These are phyloP conservation scores for Petaurus breviceps DNA, from an alignment of 2,113 vertebrate genomes.

Conservation along the genomic window DNA sequence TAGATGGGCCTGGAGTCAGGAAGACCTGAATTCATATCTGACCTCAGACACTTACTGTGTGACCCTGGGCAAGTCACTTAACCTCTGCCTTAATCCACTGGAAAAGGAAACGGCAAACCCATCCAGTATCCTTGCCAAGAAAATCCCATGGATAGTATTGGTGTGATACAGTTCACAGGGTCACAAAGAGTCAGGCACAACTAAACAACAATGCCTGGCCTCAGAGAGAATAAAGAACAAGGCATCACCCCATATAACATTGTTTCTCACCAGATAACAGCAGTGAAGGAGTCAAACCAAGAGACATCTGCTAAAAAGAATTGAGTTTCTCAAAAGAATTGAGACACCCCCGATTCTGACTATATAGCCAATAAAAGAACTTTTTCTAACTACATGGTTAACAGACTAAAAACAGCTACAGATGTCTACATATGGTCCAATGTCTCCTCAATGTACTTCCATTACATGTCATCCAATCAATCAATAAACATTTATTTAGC, in stretches of 20 bases:
- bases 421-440: too few relatives aligned
- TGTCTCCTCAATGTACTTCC: too few relatives aligned
- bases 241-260: neutral
- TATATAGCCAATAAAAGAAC: too few relatives aligned
- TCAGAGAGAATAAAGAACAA: neutral
- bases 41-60: neutral
- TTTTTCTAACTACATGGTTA: too few relatives aligned
- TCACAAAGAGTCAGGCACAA: neutral
- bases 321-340: too few relatives aligned
- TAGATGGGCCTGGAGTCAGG: neutral
- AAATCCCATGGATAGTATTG: neutral
- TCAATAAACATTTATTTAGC: too few relatives aligned
- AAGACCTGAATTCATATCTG: neutral
- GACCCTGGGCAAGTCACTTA: neutral
- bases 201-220: neutral
- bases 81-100: neutral
- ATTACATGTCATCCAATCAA: too few relatives aligned
- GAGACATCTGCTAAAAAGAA: too few relatives aligned
- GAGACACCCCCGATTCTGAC: too few relatives aligned
- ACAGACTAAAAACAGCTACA: too few relatives aligned
- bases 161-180: neutral
- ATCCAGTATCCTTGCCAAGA: neutral
- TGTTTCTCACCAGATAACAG: too few relatives aligned
- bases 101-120: neutral
- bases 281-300: too few relatives aligned